phyloP scores from a whole-genome alignment of 2,113 vertebrate genomes.

The Tenebrosternarchus preto region DNA sequence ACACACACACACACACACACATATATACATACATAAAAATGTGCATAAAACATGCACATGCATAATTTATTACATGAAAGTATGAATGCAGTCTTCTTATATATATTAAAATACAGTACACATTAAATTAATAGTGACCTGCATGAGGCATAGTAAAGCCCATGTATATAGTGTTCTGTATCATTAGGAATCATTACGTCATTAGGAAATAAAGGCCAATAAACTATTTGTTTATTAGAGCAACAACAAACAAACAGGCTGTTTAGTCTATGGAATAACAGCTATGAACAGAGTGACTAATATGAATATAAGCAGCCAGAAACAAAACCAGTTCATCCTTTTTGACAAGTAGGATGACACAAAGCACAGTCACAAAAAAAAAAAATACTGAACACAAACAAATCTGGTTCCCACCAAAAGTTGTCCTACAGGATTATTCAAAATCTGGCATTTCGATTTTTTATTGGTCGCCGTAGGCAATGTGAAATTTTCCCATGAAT shows the following conservation, averaged over 20 bases:
- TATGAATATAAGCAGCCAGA: slow-evolving; percentile 28
- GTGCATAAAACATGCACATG: too few relatives aligned
- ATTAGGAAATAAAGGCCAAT: slow-evolving; percentile 50
- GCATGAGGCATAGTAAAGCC: neutral
- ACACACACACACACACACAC: too few relatives aligned
- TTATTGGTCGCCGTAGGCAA: slow-evolving; percentile 58
- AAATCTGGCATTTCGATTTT: slow-evolving; percentile 60
- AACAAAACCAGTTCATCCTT: slow-evolving; percentile 38
- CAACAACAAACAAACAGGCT: slow-evolving; percentile 27
- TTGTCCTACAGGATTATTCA: slow-evolving; percentile 53
- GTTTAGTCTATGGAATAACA: slow-evolving; percentile 43
- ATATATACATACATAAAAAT: too few relatives aligned
- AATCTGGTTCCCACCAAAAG: slow-evolving; percentile 63
- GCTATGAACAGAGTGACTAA: slow-evolving; percentile 37
- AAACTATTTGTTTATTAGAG: slow-evolving; percentile 43
- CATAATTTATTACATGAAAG: too few relatives aligned
- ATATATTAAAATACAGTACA: too few relatives aligned
- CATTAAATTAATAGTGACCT: too few relatives aligned
- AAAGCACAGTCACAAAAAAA: slow-evolving; percentile 20
- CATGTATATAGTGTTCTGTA: neutral
- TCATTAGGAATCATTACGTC: too few relatives aligned
- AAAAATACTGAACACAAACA: slow-evolving; percentile 53
- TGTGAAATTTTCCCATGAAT: slow-evolving; percentile 70
- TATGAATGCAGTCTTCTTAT: too few relatives aligned
- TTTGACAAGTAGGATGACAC: slow-evolving; percentile 26